phyloP scores from a whole-genome alignment of 2,113 vertebrate genomes.

The Rhinopithecus roxellana region DNA sequence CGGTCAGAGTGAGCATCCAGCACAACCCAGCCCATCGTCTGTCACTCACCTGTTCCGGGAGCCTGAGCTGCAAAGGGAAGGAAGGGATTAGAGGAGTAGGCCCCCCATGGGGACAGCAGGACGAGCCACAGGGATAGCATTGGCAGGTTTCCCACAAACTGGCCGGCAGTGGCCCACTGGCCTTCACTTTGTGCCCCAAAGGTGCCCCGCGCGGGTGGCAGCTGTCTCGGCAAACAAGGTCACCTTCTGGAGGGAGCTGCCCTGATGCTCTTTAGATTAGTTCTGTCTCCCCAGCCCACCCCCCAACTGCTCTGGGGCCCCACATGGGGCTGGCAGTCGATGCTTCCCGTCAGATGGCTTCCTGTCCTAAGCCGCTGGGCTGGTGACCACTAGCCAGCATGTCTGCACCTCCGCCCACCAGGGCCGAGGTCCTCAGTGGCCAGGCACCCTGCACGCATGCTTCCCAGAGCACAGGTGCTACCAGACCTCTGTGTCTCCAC shows the following conservation, averaged over 20 bases:
- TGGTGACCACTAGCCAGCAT: neutral
- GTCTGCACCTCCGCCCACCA: neutral
- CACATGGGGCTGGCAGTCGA: slow-evolving; percentile 53
- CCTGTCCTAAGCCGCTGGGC: slow-evolving; percentile 60
- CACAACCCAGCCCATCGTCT: slow-evolving; percentile 20
- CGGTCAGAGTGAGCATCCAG: neutral
- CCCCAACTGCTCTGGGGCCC: neutral
- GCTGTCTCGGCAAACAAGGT: slow-evolving; percentile 74
- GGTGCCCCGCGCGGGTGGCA: slow-evolving; percentile 68
- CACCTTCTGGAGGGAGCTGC: slow-evolving; percentile 70
- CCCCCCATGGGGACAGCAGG: slow-evolving; percentile 4
- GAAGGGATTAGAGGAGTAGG: slow-evolving; percentile 64
- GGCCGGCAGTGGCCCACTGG: slow-evolving; percentile 43
- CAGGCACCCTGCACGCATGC: neutral
- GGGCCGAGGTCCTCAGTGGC: neutral
- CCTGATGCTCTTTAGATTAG: slow-evolving; percentile 66
- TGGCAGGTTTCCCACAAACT: slow-evolving; percentile 61
- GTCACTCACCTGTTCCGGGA: slow-evolving; percentile 57
- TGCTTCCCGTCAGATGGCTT: slow-evolving; percentile 75
- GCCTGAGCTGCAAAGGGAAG: slow-evolving; percentile 28
- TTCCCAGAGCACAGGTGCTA: slow-evolving; percentile 1
- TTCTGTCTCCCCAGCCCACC: neutral
- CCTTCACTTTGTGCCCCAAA: slow-evolving; percentile 63
- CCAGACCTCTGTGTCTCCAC: neutral
- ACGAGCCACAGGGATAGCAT: slow-evolving; percentile 22